These are phyloP conservation scores for Syngnathus floridae DNA, from an alignment of 2,113 vertebrate species.

Conservation along the genomic window DNA sequence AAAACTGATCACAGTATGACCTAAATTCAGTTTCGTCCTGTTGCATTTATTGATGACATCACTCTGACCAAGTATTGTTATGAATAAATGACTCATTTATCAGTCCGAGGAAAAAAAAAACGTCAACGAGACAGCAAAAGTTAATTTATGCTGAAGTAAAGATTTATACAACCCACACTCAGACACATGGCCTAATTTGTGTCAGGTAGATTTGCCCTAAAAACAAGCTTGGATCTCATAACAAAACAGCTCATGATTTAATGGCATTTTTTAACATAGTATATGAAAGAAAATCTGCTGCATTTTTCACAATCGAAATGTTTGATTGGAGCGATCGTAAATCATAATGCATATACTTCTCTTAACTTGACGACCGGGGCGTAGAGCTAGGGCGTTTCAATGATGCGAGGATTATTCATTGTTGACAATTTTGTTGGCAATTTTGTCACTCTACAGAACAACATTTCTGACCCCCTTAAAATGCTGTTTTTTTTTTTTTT, in stretches of 20 bases:
- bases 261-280: no score
- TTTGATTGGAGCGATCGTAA: no score
- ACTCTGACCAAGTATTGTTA: background rate
- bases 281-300: no score
- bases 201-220: background rate
- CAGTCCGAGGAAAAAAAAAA: background rate
- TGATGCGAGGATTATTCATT: no score
- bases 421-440: no score
- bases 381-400: no score
- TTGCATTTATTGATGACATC: background rate
- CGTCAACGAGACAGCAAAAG: background rate
- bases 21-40: background rate
- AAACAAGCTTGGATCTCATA: background rate
- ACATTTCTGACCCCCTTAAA: no score
- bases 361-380: no score
- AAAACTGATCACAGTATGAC: background rate
- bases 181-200: background rate
- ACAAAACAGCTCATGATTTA: constrained; percentile 1
- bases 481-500: no score
- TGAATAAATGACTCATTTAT: background rate
- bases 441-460: no score
- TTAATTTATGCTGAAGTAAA: background rate
- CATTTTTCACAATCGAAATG: no score
- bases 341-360: no score
- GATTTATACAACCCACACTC: background rate